phyloP scores from a whole-genome alignment of 2,888 invertebrate genomes.

The Loripinus fragilis region DNA sequence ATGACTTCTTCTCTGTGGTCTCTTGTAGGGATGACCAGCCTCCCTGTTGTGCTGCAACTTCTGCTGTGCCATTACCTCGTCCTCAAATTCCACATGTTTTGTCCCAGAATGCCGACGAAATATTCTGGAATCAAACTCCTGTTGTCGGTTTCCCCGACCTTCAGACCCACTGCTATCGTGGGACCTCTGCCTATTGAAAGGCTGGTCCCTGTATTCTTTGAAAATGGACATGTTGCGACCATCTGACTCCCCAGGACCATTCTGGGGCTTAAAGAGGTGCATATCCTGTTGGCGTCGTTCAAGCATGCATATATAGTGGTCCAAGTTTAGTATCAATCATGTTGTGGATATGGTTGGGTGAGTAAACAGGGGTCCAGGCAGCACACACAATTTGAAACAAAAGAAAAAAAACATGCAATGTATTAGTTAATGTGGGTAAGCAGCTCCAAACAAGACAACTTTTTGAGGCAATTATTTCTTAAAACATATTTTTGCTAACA shows the following conservation, averaged over 20 bases:
- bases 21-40: conserved; percentile 30
- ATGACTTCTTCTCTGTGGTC: conserved; percentile 30
- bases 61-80: conserved; percentile 42
- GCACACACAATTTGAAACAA: conserved; percentile 10
- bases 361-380: background rate
- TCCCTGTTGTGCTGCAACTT: conserved; percentile 33
- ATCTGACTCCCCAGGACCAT: conserved; percentile 54
- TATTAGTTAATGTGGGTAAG: background rate
- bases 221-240: conserved; percentile 41
- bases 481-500: too few relatives aligned
- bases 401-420: conserved; percentile 15
- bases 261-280: conserved; percentile 46
- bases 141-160: conserved; percentile 38
- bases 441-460: too few relatives aligned
- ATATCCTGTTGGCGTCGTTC: conserved; percentile 43
- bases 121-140: conserved; percentile 56
- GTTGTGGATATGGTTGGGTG: too few relatives aligned
- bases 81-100: conserved; percentile 49
- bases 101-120: conserved; percentile 56
- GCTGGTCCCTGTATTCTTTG: conserved; percentile 39
- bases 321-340: too few relatives aligned
- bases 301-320: background rate
- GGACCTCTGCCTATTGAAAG: conserved; percentile 50
- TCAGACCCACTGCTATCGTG: conserved; percentile 55
- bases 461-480: too few relatives aligned